These are phyloP conservation scores for Spodoptera frugiperda DNA, from an alignment of 1,140 invertebrate genomes.

Conservation along the genomic window DNA sequence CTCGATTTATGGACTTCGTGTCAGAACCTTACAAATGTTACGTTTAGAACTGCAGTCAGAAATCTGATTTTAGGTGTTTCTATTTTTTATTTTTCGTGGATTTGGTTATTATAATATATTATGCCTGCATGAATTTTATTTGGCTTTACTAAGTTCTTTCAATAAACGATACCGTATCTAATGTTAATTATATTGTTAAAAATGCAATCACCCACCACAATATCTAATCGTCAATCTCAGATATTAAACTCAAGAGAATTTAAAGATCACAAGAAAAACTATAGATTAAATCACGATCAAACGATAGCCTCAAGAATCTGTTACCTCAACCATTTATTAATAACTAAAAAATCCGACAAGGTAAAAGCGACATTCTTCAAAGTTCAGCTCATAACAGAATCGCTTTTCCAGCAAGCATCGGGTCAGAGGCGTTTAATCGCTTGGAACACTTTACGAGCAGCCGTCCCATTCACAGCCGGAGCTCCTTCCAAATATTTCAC, in stretches of 20 bases:
- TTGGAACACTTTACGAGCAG: conserved; percentile 57
- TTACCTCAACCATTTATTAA: not conserved
- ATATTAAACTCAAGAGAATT: too few species aligned
- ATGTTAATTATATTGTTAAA: too few species aligned
- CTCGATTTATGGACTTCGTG: conserved; percentile 11
- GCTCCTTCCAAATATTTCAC: conserved; percentile 43
- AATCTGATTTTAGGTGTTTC: too few species aligned
- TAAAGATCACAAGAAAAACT: not conserved
- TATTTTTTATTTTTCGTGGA: too few species aligned
- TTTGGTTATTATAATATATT: too few species aligned
- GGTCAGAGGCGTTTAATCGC: conserved; percentile 57
- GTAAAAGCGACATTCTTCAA: conserved; percentile 31
- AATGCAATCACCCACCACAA: too few species aligned
- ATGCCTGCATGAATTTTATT: too few species aligned
- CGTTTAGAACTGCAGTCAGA: not conserved
- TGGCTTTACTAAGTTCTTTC: too few species aligned
- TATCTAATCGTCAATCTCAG: too few species aligned
- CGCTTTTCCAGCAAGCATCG: conserved; percentile 40
- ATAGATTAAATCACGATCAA: not conserved
- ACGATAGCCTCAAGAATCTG: not conserved
- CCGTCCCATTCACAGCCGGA: conserved; percentile 40
- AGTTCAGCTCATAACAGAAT: conserved; percentile 40
- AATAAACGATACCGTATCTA: too few species aligned
- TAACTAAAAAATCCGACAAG: conserved; percentile 8
- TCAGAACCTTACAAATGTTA: conserved; percentile 15